phyloP scores from a whole-genome alignment of 2,113 vertebrate species.

The Poeciliopsis prolifica region DNA sequence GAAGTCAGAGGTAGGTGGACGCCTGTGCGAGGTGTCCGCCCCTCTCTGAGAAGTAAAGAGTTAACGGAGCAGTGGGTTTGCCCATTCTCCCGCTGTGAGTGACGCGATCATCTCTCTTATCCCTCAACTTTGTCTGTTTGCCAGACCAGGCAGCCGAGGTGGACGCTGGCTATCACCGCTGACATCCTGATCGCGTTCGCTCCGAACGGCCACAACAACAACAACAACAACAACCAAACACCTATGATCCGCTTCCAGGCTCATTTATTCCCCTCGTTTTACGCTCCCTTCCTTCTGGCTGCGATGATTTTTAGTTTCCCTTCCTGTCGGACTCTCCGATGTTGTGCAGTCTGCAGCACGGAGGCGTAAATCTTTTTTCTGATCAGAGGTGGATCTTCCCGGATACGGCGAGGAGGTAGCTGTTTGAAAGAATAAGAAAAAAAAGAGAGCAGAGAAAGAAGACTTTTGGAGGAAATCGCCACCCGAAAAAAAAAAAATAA shows the following conservation, averaged over 20 bases:
- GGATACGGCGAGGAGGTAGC: conserved; percentile 79
- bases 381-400: conserved; percentile 83
- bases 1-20: conserved; percentile 44
- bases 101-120: conserved; percentile 89
- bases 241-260: not conserved
- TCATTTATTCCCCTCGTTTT: conserved; percentile 15
- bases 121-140: conserved; percentile 91
- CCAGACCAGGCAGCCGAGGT: conserved; percentile 81
- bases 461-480: conserved; percentile 75
- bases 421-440: conserved; percentile 46
- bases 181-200: conserved; percentile 46
- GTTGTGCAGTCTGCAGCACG: conserved; percentile 70
- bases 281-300: conserved; percentile 34
- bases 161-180: conserved; percentile 65
- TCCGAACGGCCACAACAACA: not conserved
- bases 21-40: conserved; percentile 55
- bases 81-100: conserved; percentile 82
- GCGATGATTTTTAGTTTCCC: conserved; percentile 68
- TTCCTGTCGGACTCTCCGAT: conserved; percentile 69
- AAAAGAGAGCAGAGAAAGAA: conserved; percentile 53
- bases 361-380: conserved; percentile 77
- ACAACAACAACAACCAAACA: not conserved
- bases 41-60: conserved; percentile 76
- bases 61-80: conserved; percentile 82
- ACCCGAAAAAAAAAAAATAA: not conserved